phyloP scores from a whole-genome alignment of 2,113 vertebrate species.

The Conger conger region DNA sequence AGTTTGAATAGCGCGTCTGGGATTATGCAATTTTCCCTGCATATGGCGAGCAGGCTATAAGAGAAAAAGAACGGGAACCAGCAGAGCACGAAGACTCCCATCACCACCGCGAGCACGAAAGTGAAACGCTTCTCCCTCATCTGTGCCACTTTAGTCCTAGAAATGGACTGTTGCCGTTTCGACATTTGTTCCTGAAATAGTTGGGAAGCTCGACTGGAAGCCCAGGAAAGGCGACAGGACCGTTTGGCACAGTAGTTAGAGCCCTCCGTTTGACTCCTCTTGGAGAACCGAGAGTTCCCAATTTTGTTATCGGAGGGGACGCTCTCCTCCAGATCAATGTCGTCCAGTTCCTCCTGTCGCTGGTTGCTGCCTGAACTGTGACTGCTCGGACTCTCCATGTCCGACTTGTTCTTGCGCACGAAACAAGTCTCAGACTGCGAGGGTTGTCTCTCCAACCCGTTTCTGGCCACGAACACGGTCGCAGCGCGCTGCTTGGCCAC shows the following conservation, averaged over 20 bases:
- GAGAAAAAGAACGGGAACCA: constrained; percentile 91
- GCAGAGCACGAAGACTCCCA: constrained; percentile 82
- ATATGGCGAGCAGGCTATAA: constrained; percentile 79
- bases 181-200: constrained; percentile 56
- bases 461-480: constrained; percentile 65
- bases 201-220: constrained; percentile 41
- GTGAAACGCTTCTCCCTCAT: constrained; percentile 81
- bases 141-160: constrained; percentile 69
- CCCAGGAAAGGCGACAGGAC: constrained; percentile 49
- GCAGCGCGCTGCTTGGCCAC: constrained; percentile 73
- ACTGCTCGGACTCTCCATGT: constrained; percentile 52
- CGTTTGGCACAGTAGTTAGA: constrained; percentile 44
- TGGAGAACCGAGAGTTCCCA: constrained; percentile 43
- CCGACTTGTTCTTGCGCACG: constrained; percentile 37
- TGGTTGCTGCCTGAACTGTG: constrained; percentile 51
- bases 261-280: constrained; percentile 38
- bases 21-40: constrained; percentile 70
- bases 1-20: constrained; percentile 85
- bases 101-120: constrained; percentile 80
- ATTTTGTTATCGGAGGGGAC: constrained; percentile 40
- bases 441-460: constrained; percentile 51
- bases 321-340: constrained; percentile 65
- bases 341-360: constrained; percentile 62
- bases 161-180: constrained; percentile 52
- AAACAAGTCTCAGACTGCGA: constrained; percentile 66